These are phyloP conservation scores for Pristionchus entomophagus DNA, from an alignment of 2,888 invertebrate genomes.

Conservation along the genomic window DNA sequence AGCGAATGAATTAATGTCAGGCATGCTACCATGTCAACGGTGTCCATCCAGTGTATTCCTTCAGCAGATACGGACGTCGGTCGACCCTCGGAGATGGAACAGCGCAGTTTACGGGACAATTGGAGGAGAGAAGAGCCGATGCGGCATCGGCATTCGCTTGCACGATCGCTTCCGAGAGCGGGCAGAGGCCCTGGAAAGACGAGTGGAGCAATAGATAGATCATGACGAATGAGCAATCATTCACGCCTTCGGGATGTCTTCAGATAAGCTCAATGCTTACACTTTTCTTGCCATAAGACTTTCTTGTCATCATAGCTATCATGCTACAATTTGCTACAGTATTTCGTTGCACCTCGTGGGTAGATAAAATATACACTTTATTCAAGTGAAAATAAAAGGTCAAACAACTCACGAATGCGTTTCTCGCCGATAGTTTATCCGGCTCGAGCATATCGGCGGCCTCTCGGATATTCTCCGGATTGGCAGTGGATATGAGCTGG, in stretches of 20 bases:
- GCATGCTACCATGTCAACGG: slow-evolving; percentile 53
- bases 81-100: slow-evolving; percentile 49
- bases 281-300: no score
- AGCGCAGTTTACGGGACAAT: slow-evolving; percentile 50
- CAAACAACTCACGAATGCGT: slow-evolving; percentile 47
- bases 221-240: no score
- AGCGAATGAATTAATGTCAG: no score
- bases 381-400: no score
- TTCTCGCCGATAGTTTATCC: slow-evolving; percentile 45
- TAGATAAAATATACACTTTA: no score
- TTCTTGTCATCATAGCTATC: no score
- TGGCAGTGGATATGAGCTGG: slow-evolving; percentile 48
- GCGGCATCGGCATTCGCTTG: slow-evolving; percentile 51
- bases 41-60: slow-evolving; percentile 56
- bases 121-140: slow-evolving; percentile 47
- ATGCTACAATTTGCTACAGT: no score
- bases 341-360: no score
- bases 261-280: no score
- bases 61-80: slow-evolving; percentile 47
- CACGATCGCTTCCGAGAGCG: slow-evolving; percentile 52
- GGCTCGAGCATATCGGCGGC: slow-evolving; percentile 48
- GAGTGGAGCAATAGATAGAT: no score
- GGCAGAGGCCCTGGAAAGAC: slow-evolving; percentile 50
- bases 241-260: no score
- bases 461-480: slow-evolving; percentile 47